These are phyloP conservation scores for Drosophila nigricruria DNA, from an alignment of 2,888 invertebrate genomes.

Conservation along the genomic window DNA sequence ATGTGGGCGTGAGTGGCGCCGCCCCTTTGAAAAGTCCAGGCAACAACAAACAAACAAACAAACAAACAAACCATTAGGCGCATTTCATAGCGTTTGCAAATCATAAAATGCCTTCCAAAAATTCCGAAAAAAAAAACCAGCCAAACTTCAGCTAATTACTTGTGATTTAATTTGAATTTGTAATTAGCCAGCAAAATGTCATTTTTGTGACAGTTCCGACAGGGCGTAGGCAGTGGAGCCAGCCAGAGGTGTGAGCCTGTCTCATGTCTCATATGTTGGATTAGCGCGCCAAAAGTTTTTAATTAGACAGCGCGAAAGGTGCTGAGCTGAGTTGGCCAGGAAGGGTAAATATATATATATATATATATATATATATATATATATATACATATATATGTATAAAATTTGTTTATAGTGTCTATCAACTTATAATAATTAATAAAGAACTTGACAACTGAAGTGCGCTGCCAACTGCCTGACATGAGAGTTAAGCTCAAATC, in stretches of 20 bases:
- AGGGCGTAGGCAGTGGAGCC: constrained; percentile 29
- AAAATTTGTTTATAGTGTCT: background rate
- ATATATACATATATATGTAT: background rate
- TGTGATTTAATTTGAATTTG: constrained; percentile 83
- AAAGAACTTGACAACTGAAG: constrained; percentile 9
- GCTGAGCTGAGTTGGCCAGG: background rate
- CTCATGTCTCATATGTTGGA: constrained; percentile 54
- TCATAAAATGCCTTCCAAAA: constrained; percentile 73
- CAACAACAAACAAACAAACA: constrained; percentile 58
- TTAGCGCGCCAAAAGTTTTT: constrained; percentile 59
- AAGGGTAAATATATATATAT: background rate
- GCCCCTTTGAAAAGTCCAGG: background rate
- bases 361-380: background rate
- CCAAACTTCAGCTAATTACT: constrained; percentile 68
- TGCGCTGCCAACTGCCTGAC: constrained; percentile 49
- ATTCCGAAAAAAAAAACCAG: constrained; percentile 38
- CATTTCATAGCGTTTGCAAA: constrained; percentile 74
- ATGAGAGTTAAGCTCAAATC: background rate
- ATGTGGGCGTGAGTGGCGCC: constrained; percentile 35
- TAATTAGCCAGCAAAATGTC: constrained; percentile 80
- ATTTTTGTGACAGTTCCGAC: constrained; percentile 73
- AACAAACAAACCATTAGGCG: constrained; percentile 63
- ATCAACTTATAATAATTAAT: constrained; percentile 10
- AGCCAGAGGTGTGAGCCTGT: constrained; percentile 32
- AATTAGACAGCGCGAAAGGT: constrained; percentile 49